phyloP scores from a whole-genome alignment of 1,140 invertebrate species.

The Pseudomyrmex sp. region DNA sequence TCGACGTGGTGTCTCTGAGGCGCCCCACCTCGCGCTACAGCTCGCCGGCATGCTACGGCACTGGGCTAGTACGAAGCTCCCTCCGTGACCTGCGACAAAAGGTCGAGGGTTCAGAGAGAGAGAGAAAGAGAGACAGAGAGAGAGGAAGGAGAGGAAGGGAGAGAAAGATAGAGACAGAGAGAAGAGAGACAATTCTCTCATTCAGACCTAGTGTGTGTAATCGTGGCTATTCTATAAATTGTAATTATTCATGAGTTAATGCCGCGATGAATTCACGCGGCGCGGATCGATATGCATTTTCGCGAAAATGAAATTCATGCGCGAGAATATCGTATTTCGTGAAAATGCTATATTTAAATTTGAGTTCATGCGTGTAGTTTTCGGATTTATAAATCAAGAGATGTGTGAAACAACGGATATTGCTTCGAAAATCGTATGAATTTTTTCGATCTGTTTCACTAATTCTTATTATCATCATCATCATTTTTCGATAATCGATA shows the following conservation, averaged over 20 bases:
- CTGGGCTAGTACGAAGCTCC: constrained; percentile 70
- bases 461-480: too few relatives aligned
- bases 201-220: constrained; percentile 14
- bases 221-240: constrained; percentile 13
- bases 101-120: constrained; percentile 37
- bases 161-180: background rate
- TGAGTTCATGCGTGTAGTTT: background rate
- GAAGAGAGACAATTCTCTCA: background rate
- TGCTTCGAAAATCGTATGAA: too few relatives aligned
- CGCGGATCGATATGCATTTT: background rate
- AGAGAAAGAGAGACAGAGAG: background rate
- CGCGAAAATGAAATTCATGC: constrained; percentile 14
- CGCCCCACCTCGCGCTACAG: constrained; percentile 74
- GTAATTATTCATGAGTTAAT: constrained; percentile 48
- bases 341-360: constrained; percentile 4
- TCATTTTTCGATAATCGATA: too few relatives aligned
- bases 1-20: constrained; percentile 77
- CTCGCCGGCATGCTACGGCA: constrained; percentile 82
- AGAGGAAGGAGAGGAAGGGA: background rate
- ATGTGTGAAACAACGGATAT: too few relatives aligned
- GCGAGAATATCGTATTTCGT: background rate
- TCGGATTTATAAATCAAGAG: too few relatives aligned
- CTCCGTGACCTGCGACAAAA: constrained; percentile 69
- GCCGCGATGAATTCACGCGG: constrained; percentile 17
- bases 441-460: too few relatives aligned